These are phyloP conservation scores for Drosophila prolongata DNA, from an alignment of 2,888 invertebrate genomes.

Conservation along the genomic window DNA sequence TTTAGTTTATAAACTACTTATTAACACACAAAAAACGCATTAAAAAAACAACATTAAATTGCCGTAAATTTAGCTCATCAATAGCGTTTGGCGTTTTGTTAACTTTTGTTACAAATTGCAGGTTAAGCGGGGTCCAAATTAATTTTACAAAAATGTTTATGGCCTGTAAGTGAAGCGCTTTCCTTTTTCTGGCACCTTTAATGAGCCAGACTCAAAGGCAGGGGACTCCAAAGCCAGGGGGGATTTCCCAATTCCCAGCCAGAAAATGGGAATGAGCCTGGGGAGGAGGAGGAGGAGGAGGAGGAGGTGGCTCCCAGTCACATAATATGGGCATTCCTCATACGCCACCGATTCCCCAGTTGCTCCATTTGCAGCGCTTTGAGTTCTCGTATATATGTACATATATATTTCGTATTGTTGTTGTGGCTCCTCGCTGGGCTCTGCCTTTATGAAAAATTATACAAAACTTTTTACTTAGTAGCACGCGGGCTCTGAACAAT, in stretches of 20 bases:
- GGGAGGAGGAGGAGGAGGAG: neutral
- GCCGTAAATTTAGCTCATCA: neutral
- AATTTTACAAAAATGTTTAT: slow-evolving; percentile 18
- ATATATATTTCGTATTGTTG: slow-evolving; percentile 17
- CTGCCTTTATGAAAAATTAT: slow-evolving; percentile 70
- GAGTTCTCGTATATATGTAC: slow-evolving; percentile 27
- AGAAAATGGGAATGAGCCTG: slow-evolving; percentile 8
- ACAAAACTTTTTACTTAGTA: slow-evolving; percentile 77
- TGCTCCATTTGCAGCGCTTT: slow-evolving; percentile 50
- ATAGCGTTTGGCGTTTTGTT: neutral
- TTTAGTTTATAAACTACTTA: neutral
- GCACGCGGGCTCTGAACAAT: slow-evolving; percentile 58
- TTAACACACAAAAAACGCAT: neutral
- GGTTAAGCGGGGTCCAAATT: slow-evolving; percentile 6
- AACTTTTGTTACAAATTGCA: slow-evolving; percentile 7
- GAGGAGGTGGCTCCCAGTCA: slow-evolving; percentile 16
- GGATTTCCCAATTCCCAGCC: slow-evolving; percentile 7
- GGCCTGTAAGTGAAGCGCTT: slow-evolving; percentile 26
- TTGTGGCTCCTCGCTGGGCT: slow-evolving; percentile 23
- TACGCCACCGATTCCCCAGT: slow-evolving; percentile 67
- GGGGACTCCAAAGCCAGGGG: slow-evolving; percentile 3
- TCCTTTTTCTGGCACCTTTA: slow-evolving; percentile 25
- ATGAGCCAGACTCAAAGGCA: slow-evolving; percentile 23
- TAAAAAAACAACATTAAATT: neutral
- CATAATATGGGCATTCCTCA: slow-evolving; percentile 61